These are phyloP conservation scores for Steatornis caripensis DNA, from an alignment of 2,113 vertebrate genomes.

Conservation along the genomic window DNA sequence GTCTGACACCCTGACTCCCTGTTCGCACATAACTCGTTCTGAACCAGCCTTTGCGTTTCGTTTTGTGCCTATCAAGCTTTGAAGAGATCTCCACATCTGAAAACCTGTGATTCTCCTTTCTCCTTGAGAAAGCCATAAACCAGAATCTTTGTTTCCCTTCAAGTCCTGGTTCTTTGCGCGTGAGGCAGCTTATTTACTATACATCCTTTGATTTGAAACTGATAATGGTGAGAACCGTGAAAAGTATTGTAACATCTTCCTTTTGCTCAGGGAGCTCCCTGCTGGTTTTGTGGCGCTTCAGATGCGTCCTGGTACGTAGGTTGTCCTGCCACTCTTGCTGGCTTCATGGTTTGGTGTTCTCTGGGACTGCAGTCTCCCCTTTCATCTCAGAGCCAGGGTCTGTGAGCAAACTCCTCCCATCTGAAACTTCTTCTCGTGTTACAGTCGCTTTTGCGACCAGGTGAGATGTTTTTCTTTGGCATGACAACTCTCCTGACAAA, in stretches of 20 bases:
- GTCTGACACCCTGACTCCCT: not conserved
- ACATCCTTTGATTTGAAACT: not conserved
- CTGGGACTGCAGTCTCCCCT: not conserved
- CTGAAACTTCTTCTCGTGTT: not conserved
- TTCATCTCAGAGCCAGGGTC: not conserved
- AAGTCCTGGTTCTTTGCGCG: not conserved
- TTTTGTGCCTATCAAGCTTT: not conserved
- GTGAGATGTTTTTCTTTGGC: conserved; percentile 30
- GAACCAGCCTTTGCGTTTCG: not conserved
- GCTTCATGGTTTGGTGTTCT: not conserved
- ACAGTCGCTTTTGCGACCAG: not conserved
- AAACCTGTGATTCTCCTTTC: not conserved
- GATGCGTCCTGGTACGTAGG: not conserved
- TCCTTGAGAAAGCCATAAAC: not conserved
- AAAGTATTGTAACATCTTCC: not conserved
- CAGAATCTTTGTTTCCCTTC: not conserved
- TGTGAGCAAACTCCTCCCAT: not conserved
- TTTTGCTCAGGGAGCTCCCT: not conserved
- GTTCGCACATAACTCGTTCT: not conserved
- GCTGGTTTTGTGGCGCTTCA: not conserved
- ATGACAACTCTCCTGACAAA: conserved; percentile 5
- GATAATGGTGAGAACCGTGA: not conserved
- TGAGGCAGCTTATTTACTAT: not conserved
- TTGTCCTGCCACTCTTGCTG: not conserved
- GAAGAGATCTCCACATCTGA: not conserved